A percentile compares a stretch with the other conserved stretches of the same genome.
These are phyloP conservation scores for Sternotherus odoratus DNA, from an alignment of 2,797 vertebrate genomes.

Conservation along the genomic window DNA sequence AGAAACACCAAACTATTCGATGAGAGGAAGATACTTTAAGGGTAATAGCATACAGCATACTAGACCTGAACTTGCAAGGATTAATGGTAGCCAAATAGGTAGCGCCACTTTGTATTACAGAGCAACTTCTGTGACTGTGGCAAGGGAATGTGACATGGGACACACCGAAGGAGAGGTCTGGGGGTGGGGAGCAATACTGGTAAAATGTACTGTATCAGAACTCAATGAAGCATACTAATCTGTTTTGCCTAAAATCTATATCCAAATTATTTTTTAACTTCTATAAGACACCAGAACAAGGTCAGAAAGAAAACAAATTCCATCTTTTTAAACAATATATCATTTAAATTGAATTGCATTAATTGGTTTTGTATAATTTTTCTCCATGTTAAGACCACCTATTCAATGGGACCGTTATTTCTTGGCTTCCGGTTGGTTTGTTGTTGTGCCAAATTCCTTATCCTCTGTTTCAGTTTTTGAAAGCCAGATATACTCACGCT, in stretches of 20 bases:
- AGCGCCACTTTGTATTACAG: background rate
- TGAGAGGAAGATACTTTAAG: background rate
- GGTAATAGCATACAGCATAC: background rate
- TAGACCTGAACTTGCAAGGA: background rate
- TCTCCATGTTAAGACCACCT: background rate
- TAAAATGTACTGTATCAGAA: background rate
- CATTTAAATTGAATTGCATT: background rate
- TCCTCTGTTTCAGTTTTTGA: background rate
- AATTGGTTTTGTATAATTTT: background rate
- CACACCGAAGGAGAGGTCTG: rapidly evolving
- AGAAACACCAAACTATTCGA: background rate
- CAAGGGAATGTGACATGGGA: background rate
- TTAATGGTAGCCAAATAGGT: background rate
- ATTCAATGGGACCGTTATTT: background rate
- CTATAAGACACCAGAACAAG: background rate
- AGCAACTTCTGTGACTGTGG: background rate
- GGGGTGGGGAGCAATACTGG: background rate
- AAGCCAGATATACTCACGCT: background rate
- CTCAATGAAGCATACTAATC: background rate
- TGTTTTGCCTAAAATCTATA: background rate
- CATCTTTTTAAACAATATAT: background rate
- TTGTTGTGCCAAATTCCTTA: background rate
- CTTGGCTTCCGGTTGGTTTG: conserved; percentile 18
- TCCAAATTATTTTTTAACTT: background rate
- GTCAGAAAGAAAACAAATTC: background rate